phyloP scores from a whole-genome alignment of 2,113 vertebrate species.

The Theristicus caerulescens region DNA sequence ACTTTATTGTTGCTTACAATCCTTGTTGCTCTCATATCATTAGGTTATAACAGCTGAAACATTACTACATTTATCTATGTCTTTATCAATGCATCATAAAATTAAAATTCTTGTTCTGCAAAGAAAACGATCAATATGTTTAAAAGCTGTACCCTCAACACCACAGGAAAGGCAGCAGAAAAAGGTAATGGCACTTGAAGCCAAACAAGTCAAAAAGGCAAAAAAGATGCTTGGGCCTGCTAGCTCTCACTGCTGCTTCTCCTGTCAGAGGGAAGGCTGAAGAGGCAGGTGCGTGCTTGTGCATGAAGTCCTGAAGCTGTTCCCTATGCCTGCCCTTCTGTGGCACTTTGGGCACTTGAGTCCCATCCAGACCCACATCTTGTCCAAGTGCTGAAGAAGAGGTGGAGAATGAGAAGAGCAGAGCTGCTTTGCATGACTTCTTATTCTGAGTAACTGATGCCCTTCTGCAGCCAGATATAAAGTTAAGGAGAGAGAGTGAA shows the following conservation, averaged over 20 bases:
- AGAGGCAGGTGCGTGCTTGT: neutral
- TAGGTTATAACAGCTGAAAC: neutral
- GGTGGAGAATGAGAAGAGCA: neutral
- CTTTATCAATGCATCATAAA: neutral
- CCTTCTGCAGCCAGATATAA: neutral
- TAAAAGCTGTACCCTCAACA: neutral
- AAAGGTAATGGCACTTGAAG: neutral
- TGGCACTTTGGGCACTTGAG: fast-evolving
- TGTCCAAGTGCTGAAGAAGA: neutral
- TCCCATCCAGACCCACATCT: neutral
- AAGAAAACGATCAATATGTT: neutral
- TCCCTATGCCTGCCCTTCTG: neutral
- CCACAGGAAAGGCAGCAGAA: neutral
- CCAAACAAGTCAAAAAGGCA: neutral
- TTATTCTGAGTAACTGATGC: neutral
- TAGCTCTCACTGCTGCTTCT: neutral
- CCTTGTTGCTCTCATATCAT: neutral
- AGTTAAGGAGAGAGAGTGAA: neutral
- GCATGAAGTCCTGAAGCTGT: neutral
- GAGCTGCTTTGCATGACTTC: neutral
- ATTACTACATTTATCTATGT: neutral
- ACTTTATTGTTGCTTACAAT: neutral
- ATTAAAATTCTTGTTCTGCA: neutral
- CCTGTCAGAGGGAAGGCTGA: neutral
- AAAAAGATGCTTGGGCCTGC: neutral